Evolutionary conservation across 2,797 vertebrate species (phyloP).

Genomic region (Chrosomus eos): DNA sequence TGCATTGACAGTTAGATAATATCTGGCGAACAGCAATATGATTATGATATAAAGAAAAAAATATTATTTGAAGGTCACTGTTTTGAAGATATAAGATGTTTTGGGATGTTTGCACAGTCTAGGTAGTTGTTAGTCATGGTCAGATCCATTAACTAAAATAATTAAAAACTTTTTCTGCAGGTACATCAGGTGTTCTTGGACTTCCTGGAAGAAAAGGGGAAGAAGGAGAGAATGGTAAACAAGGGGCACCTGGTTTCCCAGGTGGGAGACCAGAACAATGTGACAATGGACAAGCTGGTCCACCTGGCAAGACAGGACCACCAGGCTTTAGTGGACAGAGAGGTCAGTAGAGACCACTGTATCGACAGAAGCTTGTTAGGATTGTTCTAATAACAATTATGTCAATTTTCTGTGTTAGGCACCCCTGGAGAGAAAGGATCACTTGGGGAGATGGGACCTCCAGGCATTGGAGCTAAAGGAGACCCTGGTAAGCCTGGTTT

Average conservation of each 20-base stretch:
- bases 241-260: constrained; percentile 48
- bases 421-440: constrained; percentile 70
- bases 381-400: neutral
- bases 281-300: constrained; percentile 49
- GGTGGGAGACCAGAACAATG: constrained; percentile 45
- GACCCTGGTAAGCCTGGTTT: constrained; percentile 64
- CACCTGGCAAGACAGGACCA: constrained; percentile 46
- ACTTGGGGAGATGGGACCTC: constrained; percentile 58
- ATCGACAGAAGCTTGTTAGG: neutral
- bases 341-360: constrained; percentile 29
- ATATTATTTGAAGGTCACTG: neutral
- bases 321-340: constrained; percentile 40
- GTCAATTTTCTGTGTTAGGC: constrained; percentile 62
- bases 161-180: constrained; percentile 23
- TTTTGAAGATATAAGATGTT: neutral
- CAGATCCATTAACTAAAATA: neutral
- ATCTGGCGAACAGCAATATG: neutral
- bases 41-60: neutral
- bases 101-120: neutral
- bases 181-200: constrained; percentile 65
- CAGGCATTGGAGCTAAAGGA: constrained; percentile 66
- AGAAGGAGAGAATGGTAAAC: constrained; percentile 62
- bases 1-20: neutral
- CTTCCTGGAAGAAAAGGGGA: constrained; percentile 68
- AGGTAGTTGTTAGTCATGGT: neutral